Evolutionary conservation across 2,113 vertebrate species (phyloP).

Genomic region (Oryzias celebensis): DNA sequence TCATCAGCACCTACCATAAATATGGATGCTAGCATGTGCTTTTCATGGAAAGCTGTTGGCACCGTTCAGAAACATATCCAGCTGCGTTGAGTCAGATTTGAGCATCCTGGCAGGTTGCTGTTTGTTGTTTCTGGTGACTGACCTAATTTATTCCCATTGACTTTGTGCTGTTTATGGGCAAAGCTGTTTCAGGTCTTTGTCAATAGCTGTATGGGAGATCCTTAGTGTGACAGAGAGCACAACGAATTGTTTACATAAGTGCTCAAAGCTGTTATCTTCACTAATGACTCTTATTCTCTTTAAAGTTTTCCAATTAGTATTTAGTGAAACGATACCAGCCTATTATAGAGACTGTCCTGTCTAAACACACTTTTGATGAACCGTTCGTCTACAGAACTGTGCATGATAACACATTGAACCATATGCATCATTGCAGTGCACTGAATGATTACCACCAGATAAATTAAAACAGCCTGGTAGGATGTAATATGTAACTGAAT

Average conservation of each 20-base stretch:
- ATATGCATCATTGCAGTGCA: conserved; percentile 27
- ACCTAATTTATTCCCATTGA: conserved; percentile 46
- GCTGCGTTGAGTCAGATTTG: conserved; percentile 2
- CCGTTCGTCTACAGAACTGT: conserved; percentile 38
- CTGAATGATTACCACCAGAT: not conserved
- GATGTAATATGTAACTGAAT: conserved; percentile 14
- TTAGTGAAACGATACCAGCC: not conserved
- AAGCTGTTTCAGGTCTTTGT: conserved; percentile 33
- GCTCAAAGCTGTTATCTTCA: conserved; percentile 36
- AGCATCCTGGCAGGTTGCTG: not conserved
- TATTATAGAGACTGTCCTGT: not conserved
- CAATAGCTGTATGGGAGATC: conserved; percentile 24
- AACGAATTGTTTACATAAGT: conserved; percentile 39
- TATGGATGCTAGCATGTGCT: conserved; percentile 33
- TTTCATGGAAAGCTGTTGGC: conserved; percentile 10
- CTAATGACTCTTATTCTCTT: conserved; percentile 38
- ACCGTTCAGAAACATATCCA: conserved; percentile 25
- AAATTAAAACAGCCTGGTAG: conserved; percentile 3
- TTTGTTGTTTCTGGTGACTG: conserved; percentile 37
- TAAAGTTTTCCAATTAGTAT: conserved; percentile 46
- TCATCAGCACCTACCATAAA: conserved; percentile 29
- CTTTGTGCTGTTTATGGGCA: conserved; percentile 23
- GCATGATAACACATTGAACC: conserved; percentile 33
- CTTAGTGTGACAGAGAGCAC: conserved; percentile 9
- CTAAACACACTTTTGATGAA: conserved; percentile 36